Evolutionary conservation across 1,140 invertebrate species (phyloP).

Genomic region (Halyomorpha halys): DNA sequence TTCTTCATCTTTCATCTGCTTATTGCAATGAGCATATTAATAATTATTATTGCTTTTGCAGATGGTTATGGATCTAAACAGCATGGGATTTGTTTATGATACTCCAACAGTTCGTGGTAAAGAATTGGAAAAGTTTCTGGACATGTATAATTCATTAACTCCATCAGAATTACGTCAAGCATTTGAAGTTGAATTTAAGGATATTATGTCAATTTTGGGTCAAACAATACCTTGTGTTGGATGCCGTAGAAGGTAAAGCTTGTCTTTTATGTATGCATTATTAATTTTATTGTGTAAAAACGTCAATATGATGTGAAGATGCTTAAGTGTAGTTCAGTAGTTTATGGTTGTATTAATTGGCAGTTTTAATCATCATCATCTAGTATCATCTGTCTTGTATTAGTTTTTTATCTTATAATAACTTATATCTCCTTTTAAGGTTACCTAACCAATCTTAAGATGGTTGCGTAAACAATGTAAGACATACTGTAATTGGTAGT

Average conservation of each 20-base stretch:
- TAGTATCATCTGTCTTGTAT: too few relatives aligned
- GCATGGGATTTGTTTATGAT: conserved; percentile 67
- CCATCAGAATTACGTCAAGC: conserved; percentile 66
- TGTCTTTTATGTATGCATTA: neutral
- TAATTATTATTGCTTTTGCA: conserved; percentile 37
- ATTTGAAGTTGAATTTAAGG: conserved; percentile 68
- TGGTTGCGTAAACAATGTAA: too few relatives aligned
- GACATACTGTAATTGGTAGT: too few relatives aligned
- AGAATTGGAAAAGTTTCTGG: conserved; percentile 70
- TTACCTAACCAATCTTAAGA: too few relatives aligned
- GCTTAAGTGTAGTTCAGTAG: too few relatives aligned
- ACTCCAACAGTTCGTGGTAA: conserved; percentile 62
- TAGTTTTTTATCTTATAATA: too few relatives aligned
- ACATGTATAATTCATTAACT: conserved; percentile 66
- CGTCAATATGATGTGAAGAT: too few relatives aligned
- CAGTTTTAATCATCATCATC: too few relatives aligned
- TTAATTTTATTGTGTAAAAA: neutral
- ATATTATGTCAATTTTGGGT: conserved; percentile 70
- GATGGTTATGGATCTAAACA: conserved; percentile 86
- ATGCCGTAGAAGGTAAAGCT: conserved; percentile 68
- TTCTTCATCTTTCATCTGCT: too few relatives aligned
- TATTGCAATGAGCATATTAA: too few relatives aligned
- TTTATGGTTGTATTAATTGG: too few relatives aligned
- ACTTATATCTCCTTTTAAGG: too few relatives aligned
- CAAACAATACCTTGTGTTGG: conserved; percentile 87